phyloP scores from a whole-genome alignment of 2,888 invertebrate species.

The Camponotus fellah region DNA sequence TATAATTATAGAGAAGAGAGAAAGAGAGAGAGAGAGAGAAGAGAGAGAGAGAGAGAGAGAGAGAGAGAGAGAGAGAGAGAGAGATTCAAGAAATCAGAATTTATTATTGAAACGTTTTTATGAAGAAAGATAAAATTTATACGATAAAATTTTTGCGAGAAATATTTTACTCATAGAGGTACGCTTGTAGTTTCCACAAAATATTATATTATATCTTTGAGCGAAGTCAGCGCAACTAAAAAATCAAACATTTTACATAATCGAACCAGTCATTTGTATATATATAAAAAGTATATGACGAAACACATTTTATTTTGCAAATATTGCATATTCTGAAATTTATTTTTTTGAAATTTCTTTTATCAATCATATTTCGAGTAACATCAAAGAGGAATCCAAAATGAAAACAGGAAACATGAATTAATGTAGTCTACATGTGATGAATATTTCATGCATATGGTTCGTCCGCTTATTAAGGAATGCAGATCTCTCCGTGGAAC shows the following conservation, averaged over 20 bases:
- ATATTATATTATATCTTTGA: not conserved
- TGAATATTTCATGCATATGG: slow-evolving; percentile 32
- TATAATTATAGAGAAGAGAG: not conserved
- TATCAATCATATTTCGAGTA: not conserved
- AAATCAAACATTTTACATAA: slow-evolving; percentile 16
- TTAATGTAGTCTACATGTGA: slow-evolving; percentile 16
- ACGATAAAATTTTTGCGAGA: not conserved
- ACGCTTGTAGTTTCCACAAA: not conserved
- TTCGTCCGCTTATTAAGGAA: not conserved
- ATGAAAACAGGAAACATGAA: not conserved
- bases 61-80: not conserved
- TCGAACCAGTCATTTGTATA: not conserved
- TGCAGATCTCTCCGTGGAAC: slow-evolving; percentile 6
- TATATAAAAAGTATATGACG: not conserved
- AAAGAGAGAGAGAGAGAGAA: not conserved
- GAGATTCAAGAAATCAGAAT: not conserved
- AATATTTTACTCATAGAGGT: not conserved
- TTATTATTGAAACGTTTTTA: slow-evolving; percentile 13
- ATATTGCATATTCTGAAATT: slow-evolving; percentile 3
- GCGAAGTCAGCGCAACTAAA: not conserved
- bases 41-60: not conserved
- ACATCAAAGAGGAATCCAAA: not conserved
- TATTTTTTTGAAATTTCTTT: not conserved
- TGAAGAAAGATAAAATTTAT: slow-evolving; percentile 24
- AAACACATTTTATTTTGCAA: not conserved